Conservation (phyloP, 2,888 invertebrate genomes). For the Gymnocheta viridis region DNA sequence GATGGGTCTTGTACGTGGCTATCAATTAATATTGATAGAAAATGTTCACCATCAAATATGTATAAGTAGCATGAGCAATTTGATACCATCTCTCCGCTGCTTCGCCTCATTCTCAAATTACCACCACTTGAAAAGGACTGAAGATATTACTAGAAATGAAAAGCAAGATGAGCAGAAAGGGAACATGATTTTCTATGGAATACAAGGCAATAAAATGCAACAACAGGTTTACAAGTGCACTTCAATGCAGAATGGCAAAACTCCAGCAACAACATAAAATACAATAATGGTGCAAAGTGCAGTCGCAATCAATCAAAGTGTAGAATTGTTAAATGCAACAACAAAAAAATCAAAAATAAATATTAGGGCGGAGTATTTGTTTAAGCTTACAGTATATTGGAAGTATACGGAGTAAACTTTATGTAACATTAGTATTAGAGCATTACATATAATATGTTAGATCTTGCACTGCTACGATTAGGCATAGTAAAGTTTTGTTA, state of each 20-base stretch:
- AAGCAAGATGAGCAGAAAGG: neutral
- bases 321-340: slow-evolving; percentile 64
- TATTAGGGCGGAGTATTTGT: neutral
- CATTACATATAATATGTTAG: no score
- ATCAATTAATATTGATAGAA: slow-evolving; percentile 66
- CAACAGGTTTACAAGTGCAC: slow-evolving; percentile 56
- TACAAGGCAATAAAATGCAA: slow-evolving; percentile 62
- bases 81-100: neutral
- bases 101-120: neutral
- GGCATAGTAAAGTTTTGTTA: no score
- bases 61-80: slow-evolving; percentile 59
- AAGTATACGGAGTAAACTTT: no score
- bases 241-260: slow-evolving; percentile 29
- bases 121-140: slow-evolving; percentile 2
- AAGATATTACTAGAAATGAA: slow-evolving; percentile 7
- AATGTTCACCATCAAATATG: slow-evolving; percentile 38
- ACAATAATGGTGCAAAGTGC: slow-evolving; percentile 73
- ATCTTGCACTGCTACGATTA: no score
- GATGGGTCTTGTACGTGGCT: slow-evolving; percentile 49
- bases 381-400: no score
- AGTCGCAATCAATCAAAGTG: slow-evolving; percentile 79
- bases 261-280: slow-evolving; percentile 33
- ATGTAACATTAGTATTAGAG: no score
- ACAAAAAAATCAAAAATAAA: neutral
- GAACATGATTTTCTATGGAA: slow-evolving; percentile 51